Percentiles rank a stretch among this genome's conserved stretches.
phyloP scores from a whole-genome alignment of 2,888 invertebrate genomes.

The Tetramorium bicarinatum region DNA sequence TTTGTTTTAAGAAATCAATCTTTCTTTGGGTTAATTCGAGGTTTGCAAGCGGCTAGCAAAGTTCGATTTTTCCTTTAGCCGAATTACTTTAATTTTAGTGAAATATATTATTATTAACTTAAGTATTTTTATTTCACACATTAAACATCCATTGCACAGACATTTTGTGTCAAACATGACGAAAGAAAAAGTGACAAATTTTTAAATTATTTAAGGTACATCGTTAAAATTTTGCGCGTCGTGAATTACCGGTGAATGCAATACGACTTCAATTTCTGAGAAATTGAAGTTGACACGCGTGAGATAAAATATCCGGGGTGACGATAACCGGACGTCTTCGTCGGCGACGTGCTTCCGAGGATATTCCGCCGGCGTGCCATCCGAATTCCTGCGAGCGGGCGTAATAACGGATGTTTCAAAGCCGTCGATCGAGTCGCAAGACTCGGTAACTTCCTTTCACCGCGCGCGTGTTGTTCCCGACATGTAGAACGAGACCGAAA shows the following conservation, averaged over 20 bases:
- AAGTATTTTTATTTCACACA: background rate
- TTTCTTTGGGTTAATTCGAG: background rate
- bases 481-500: slow-evolving; percentile 63
- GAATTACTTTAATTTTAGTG: background rate
- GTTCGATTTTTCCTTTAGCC: background rate
- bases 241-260: background rate
- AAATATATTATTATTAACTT: background rate
- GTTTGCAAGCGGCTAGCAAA: background rate
- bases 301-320: background rate
- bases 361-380: background rate
- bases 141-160: background rate
- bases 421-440: slow-evolving; percentile 55
- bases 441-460: slow-evolving; percentile 74
- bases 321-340: background rate
- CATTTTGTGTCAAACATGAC: background rate
- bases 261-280: slow-evolving; percentile 9
- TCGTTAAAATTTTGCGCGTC: background rate
- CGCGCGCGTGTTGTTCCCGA: slow-evolving; percentile 49
- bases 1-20: background rate
- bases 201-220: background rate
- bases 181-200: background rate
- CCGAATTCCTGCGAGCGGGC: slow-evolving; percentile 25
- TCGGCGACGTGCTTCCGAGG: background rate
- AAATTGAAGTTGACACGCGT: background rate
- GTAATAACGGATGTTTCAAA: slow-evolving; percentile 46